phyloP scores from a whole-genome alignment of 2,888 invertebrate species.

The Andrena minutula region DNA sequence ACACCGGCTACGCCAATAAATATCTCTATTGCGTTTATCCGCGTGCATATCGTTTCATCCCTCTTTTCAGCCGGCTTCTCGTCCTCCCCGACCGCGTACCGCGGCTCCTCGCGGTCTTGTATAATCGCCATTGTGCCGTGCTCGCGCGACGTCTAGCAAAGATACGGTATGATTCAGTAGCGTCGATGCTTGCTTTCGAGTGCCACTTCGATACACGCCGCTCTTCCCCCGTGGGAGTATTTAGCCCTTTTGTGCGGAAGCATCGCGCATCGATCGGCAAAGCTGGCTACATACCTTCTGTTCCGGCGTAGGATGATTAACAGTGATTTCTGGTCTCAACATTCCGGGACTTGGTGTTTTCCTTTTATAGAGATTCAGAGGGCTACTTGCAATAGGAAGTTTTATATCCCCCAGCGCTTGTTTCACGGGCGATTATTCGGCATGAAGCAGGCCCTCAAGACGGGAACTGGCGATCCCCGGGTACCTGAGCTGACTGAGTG shows the following conservation, averaged over 20 bases:
- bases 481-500: no score
- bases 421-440: no score
- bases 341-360: neutral
- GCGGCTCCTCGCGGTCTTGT: neutral
- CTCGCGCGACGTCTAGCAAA: neutral
- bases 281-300: neutral
- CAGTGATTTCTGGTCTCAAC: neutral
- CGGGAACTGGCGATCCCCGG: no score
- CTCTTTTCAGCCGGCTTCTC: conserved; percentile 19
- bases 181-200: conserved; percentile 30
- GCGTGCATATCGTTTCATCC: conserved; percentile 44
- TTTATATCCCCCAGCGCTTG: no score
- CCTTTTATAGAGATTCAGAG: neutral
- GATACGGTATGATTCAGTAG: conserved; percentile 44
- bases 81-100: neutral
- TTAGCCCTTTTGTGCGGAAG: conserved; percentile 19
- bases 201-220: neutral
- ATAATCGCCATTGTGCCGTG: conserved; percentile 40
- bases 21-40: conserved; percentile 61
- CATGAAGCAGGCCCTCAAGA: no score
- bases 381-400: no score
- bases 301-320: neutral
- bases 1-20: conserved; percentile 58
- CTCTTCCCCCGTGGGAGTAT: conserved; percentile 2
- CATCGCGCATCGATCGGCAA: neutral